Percentiles rank a stretch among this genome's conserved stretches.
Evolutionary conservation across 2,888 invertebrate species (phyloP).

Genomic region (Polydrusus tereticollis): DNA sequence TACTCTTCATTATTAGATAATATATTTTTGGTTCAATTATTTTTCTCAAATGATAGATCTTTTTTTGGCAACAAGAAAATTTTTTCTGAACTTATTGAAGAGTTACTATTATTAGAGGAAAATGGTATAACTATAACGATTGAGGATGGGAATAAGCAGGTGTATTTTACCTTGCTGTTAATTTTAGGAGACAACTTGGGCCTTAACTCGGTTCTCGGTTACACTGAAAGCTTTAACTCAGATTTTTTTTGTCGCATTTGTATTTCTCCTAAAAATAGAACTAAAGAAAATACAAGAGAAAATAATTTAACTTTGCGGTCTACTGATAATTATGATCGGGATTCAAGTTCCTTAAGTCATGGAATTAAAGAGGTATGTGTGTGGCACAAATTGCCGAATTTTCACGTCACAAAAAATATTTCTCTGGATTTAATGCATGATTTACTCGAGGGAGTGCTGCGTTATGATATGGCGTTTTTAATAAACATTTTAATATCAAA

Average conservation of each 20-base stretch:
- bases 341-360: neutral
- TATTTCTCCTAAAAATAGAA: conserved; percentile 5
- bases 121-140: conserved; percentile 38
- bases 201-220: conserved; percentile 37
- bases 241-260: conserved; percentile 44
- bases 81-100: conserved; percentile 38
- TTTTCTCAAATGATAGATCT: conserved; percentile 23
- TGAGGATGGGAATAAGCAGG: conserved; percentile 7
- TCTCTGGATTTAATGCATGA: conserved; percentile 9
- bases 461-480: too few relatives aligned
- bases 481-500: neutral
- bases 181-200: conserved; percentile 49
- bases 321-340: neutral
- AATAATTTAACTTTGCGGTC: neutral
- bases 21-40: conserved; percentile 30
- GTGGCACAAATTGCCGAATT: neutral
- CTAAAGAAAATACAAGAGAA: neutral
- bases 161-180: conserved; percentile 38
- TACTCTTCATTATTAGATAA: conserved; percentile 38
- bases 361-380: neutral
- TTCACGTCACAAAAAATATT: neutral
- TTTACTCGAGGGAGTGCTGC: neutral
- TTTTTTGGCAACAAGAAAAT: conserved; percentile 38
- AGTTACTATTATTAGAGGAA: conserved; percentile 33
- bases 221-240: conserved; percentile 38